A percentile compares a stretch with the other conserved stretches of the same genome.
Conservation (phyloP, 2,888 invertebrate genomes). For the Andrena trimmerana region DNA sequence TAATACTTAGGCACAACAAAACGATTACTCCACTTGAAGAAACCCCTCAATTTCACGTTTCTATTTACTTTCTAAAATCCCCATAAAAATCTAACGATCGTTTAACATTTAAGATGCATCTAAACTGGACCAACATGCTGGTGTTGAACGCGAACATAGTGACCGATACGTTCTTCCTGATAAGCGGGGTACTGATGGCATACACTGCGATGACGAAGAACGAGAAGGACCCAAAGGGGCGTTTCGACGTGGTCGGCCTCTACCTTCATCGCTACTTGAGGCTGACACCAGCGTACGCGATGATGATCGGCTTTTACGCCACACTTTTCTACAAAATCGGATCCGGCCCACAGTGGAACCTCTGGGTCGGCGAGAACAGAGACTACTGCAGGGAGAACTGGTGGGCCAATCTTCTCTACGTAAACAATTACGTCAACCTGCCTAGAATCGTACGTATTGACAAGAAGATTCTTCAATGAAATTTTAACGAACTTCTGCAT, state of each 20-base stretch:
- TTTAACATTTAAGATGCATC: slow-evolving; percentile 73
- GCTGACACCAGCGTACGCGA: slow-evolving; percentile 91
- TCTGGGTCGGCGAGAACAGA: slow-evolving; percentile 85
- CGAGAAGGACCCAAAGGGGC: slow-evolving; percentile 60
- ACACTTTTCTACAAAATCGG: slow-evolving; percentile 90
- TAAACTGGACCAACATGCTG: slow-evolving; percentile 77
- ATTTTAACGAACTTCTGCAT: background rate
- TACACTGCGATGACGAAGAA: slow-evolving; percentile 73
- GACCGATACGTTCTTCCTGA: slow-evolving; percentile 82
- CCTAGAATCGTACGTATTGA: slow-evolving; percentile 76
- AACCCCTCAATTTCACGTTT: background rate
- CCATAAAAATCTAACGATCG: background rate
- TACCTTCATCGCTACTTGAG: slow-evolving; percentile 90
- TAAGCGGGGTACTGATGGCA: slow-evolving; percentile 80
- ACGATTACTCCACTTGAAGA: too few species aligned
- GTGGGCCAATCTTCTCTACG: slow-evolving; percentile 84
- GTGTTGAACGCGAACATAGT: slow-evolving; percentile 81
- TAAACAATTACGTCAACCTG: slow-evolving; percentile 83
- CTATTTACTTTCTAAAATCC: background rate
- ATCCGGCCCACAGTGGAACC: slow-evolving; percentile 91
- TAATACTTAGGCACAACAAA: too few species aligned
- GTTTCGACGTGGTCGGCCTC: slow-evolving; percentile 87
- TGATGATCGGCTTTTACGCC: slow-evolving; percentile 90
- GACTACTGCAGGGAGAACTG: slow-evolving; percentile 82
- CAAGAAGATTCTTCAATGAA: background rate